phyloP scores from a whole-genome alignment of 2,888 invertebrate species.

The Epistrophe grossulariae region DNA sequence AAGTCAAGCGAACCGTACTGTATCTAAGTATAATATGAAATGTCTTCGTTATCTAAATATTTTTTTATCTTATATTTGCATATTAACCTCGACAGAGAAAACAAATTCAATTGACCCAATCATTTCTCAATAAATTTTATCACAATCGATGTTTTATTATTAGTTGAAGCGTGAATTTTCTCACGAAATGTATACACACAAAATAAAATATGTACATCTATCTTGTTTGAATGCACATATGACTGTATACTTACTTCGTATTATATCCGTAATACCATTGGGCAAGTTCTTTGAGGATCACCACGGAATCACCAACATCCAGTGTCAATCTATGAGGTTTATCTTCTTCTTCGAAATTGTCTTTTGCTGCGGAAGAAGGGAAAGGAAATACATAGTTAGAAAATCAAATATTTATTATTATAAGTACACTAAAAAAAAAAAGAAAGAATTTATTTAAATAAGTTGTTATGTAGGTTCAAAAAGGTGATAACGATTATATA shows the following conservation, averaged over 20 bases:
- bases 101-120: slow-evolving; percentile 71
- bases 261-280: slow-evolving; percentile 84
- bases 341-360: slow-evolving; percentile 83
- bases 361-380: slow-evolving; percentile 80
- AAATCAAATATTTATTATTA: background rate
- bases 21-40: background rate
- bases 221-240: background rate
- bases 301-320: slow-evolving; percentile 83
- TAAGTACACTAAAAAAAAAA: background rate
- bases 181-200: background rate
- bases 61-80: slow-evolving; percentile 64
- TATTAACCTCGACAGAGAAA: slow-evolving; percentile 58
- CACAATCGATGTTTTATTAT: slow-evolving; percentile 46
- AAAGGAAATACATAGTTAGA: background rate
- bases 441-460: background rate
- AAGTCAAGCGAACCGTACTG: background rate
- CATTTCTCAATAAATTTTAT: slow-evolving; percentile 41
- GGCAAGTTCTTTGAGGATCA: slow-evolving; percentile 83
- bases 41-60: slow-evolving; percentile 28
- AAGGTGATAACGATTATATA: slow-evolving; percentile 45
- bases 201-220: background rate
- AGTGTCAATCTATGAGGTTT: slow-evolving; percentile 83
- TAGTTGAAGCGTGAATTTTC: slow-evolving; percentile 19
- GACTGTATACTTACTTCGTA: slow-evolving; percentile 81
- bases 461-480: background rate